These are phyloP conservation scores for Thereva nobilitata DNA, from an alignment of 2,888 invertebrate genomes.

Conservation along the genomic window DNA sequence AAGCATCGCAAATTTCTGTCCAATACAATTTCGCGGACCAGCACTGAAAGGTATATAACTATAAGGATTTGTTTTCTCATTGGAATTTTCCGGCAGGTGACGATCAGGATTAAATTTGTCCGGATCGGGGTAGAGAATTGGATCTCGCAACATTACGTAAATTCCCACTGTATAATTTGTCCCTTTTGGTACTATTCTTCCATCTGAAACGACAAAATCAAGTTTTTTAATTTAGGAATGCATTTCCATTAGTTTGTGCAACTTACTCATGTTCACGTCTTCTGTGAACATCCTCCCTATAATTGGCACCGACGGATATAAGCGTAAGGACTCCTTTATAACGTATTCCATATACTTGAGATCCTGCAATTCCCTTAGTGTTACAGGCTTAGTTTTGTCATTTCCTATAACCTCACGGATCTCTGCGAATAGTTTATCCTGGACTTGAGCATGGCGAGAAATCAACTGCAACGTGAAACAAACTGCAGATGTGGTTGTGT, in stretches of 20 bases:
- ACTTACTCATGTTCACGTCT: slow-evolving; percentile 21
- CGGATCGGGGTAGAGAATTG: slow-evolving; percentile 49
- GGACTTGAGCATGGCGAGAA: slow-evolving; percentile 54
- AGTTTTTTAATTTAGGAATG: background rate
- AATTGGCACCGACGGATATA: slow-evolving; percentile 38
- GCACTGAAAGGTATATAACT: slow-evolving; percentile 55
- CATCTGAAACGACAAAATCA: slow-evolving; percentile 43
- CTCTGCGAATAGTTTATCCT: slow-evolving; percentile 55
- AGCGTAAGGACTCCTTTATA: slow-evolving; percentile 39
- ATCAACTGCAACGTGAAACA: slow-evolving; percentile 55
- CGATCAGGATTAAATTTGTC: slow-evolving; percentile 53
- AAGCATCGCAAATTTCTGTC: slow-evolving; percentile 53
- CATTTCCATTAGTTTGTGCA: too few species aligned
- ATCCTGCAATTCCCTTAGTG: slow-evolving; percentile 16
- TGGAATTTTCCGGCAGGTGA: slow-evolving; percentile 57
- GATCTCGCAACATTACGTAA: slow-evolving; percentile 52
- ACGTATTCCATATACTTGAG: slow-evolving; percentile 37
- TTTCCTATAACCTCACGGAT: slow-evolving; percentile 50
- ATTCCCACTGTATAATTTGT: slow-evolving; percentile 53
- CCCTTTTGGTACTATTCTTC: slow-evolving; percentile 49
- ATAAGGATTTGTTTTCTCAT: slow-evolving; percentile 44
- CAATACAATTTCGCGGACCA: slow-evolving; percentile 56
- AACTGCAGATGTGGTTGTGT: slow-evolving; percentile 56
- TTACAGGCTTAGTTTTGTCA: slow-evolving; percentile 7
- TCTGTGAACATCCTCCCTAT: slow-evolving; percentile 35